Evolutionary conservation across 2,888 invertebrate genomes (phyloP), one percentile per base, ranked within the genome.

Genomic region (Drosophila meridionalis): DNA sequence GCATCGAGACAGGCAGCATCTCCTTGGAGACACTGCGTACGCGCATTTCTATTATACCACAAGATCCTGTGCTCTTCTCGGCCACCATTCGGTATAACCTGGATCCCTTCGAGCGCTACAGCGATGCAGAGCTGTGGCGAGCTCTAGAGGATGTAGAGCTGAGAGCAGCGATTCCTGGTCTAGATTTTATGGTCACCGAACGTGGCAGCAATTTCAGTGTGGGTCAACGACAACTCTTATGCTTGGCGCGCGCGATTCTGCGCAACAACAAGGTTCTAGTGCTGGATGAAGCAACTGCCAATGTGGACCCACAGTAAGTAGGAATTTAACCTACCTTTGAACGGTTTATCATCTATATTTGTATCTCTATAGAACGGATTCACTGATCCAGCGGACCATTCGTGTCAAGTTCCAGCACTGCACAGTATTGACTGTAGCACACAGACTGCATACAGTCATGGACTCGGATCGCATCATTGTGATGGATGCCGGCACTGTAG

Each of bases 401-500:
- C 94, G 97, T 65, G 94, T 94, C 47, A 96, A 96, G 89, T 98
- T 98, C 91, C 94, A 94, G 14, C 94, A 96, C 28, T 98, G 97
- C 92, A 98, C 98, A 0, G 98, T 98, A 9, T 93, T 98, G 47
- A 98, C 98, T 0, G 97, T 98, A 42, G 98, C 98, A 5, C 98
- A 98, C 93, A 95, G 98, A 48, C 94, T 99, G 36, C 96, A 98
- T 92, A 98, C 98, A 0, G 97, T 98, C 75, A 98, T 98, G 96
- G 98, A 98, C 93, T 97, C 97, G 0, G 97, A 98, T 93, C 95
- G 96, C 71, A 96, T 98, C 26, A 94, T 98, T 91, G 98, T 98
- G 2, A 96, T 98, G 95, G 97, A 97, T 89, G 95, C 95, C 7
- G 98, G 98, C 1, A 93, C 94, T 26, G 95, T 97, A 66, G 95